A percentile compares a stretch with the other conserved stretches of the same genome.
These are phyloP conservation scores for Netelia melanura DNA, from an alignment of 2,888 invertebrate genomes.

Conservation along the genomic window DNA sequence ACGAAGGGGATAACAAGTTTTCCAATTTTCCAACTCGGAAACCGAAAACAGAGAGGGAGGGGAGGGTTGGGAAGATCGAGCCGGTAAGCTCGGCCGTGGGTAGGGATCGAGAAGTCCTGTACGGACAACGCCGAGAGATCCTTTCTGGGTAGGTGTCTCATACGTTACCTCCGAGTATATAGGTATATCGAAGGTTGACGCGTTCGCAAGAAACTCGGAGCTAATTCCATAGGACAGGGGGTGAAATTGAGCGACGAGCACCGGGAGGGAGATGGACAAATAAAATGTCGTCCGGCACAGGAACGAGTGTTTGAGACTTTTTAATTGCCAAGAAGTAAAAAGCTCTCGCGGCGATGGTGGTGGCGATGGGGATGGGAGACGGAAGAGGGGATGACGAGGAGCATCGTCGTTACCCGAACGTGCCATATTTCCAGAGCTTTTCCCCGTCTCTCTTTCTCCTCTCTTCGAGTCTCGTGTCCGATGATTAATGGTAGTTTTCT, in stretches of 20 bases:
- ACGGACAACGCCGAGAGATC: slow-evolving; percentile 4
- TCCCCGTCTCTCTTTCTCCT: slow-evolving; percentile 31
- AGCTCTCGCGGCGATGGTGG: slow-evolving; percentile 3
- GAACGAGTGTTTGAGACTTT: slow-evolving; percentile 44
- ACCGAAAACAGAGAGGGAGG: slow-evolving; percentile 23
- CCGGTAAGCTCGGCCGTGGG: slow-evolving; percentile 32
- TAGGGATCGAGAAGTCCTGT: slow-evolving; percentile 23
- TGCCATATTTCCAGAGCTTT: slow-evolving; percentile 60
- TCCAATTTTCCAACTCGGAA: slow-evolving; percentile 65
- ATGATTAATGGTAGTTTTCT: slow-evolving; percentile 64
- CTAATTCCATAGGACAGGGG: too few species aligned
- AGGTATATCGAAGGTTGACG: background rate
- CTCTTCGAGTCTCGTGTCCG: slow-evolving; percentile 24
- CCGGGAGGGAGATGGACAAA: background rate
- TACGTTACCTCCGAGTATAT: background rate
- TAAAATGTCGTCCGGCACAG: background rate
- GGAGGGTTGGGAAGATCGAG: background rate
- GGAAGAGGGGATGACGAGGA: slow-evolving; percentile 26
- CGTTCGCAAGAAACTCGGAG: background rate
- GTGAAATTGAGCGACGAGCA: slow-evolving; percentile 11
- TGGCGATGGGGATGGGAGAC: background rate
- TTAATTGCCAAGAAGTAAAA: slow-evolving; percentile 62
- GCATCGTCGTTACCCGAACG: slow-evolving; percentile 41
- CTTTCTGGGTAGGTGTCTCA: background rate
- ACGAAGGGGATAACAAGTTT: slow-evolving; percentile 57